Base-by-base conservation (phyloP, 2,888 invertebrate species). In the Metopia argyrocephala region DNA sequence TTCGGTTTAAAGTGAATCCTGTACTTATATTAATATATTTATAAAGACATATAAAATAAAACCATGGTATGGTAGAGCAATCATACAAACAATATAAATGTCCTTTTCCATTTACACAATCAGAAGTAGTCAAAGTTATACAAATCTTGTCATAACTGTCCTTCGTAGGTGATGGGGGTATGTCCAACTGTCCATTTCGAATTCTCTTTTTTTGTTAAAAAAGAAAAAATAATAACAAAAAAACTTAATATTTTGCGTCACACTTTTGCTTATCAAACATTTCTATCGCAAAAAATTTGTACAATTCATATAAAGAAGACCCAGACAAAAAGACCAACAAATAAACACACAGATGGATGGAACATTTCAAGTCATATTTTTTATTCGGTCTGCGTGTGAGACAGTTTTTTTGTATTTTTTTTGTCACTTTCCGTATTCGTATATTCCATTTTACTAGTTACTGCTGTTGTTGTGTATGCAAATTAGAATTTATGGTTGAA, bases 221-320 rank as follows among this genome's bases (percentile, higher is more conserved):
- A 12, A 38, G 15, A 38, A 9, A 12, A 9, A 15, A 38, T 4
- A 12, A 45, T n/a, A 18, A 15, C 31, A 31, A 21, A 6, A 38
- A 12, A 59, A 59, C 38, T 38, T 38, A 61, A 45, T 61, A 23
- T 20, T 61, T 46, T 61, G 23, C n/a, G 61, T 57, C 28, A 61
- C 23, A 57, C 31, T 57, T 48, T 54, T 54, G 50, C 6, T 56
- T 56, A 74, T 74, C 74, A 74, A 73, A 74, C 56, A 57, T 57
- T 74, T 74, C 18, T 18, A 65, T 74, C 48, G 20, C 45, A 56
- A 21, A 56, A 65, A 31, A 45, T 46, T 48, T 48, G 18, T 9
- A 18, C 20, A 18, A 12, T 38, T 23, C 38, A 15, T 15, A 9
- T 38, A 4, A 38, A 38, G 38, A 15, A 38, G 38, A 38, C 3